These are phyloP conservation scores for Drosophila tristis DNA, from an alignment of 1,140 invertebrate genomes.

Conservation along the genomic window DNA sequence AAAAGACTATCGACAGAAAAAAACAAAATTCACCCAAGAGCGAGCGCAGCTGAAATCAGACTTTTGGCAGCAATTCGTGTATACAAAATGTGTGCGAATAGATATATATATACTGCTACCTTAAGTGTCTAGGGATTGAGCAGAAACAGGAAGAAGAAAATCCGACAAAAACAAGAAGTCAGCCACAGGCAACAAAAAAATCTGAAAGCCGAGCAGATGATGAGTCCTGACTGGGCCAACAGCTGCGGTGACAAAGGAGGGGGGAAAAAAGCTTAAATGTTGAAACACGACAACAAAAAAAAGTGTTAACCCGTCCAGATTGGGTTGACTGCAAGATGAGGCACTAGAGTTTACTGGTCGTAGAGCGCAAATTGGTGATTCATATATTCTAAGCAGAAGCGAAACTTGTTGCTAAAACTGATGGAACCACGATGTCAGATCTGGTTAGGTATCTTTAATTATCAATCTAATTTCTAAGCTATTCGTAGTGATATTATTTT, in stretches of 20 bases:
- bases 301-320: background rate
- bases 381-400: no score
- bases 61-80: constrained; percentile 38
- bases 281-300: constrained; percentile 11
- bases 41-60: constrained; percentile 35
- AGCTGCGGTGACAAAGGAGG: constrained; percentile 8
- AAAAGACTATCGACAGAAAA: constrained; percentile 32
- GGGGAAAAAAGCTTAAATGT: constrained; percentile 12
- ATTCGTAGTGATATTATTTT: no score
- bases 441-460: no score
- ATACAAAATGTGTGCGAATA: constrained; percentile 22
- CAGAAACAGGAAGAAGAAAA: background rate
- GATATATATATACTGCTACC: constrained; percentile 14
- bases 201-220: constrained; percentile 39
- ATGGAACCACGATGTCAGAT: no score
- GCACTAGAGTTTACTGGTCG: no score
- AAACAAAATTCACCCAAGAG: constrained; percentile 30
- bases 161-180: constrained; percentile 53
- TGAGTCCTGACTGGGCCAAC: constrained; percentile 46
- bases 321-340: no score
- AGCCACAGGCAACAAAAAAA: constrained; percentile 41
- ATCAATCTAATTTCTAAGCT: no score
- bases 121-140: constrained; percentile 44
- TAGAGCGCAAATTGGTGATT: no score
- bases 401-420: no score